phyloP scores from a whole-genome alignment of 2,888 invertebrate genomes.

The Eupithecia vulgata region DNA sequence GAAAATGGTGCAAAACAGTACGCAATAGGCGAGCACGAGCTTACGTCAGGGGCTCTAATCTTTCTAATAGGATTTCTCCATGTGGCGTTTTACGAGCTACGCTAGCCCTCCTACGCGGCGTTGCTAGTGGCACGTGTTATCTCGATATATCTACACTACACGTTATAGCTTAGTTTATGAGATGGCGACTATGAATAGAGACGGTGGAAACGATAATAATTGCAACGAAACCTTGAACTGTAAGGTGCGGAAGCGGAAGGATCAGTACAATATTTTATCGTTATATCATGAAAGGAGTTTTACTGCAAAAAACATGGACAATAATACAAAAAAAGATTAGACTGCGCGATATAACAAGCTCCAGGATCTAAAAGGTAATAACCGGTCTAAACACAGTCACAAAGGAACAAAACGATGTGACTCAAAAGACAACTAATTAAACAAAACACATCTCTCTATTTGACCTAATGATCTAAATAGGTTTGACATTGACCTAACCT shows the following conservation, averaged over 20 bases:
- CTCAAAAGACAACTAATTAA: constrained; percentile 18
- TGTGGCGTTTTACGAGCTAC: constrained; percentile 50
- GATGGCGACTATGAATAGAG: constrained; percentile 20
- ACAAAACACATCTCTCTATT: constrained; percentile 29
- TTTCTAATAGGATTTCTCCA: constrained; percentile 60
- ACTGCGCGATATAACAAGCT: neutral
- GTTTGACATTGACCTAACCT: constrained; percentile 44
- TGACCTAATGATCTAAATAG: constrained; percentile 47
- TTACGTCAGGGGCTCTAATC: constrained; percentile 56
- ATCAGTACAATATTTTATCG: constrained; percentile 22
- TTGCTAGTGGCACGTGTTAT: constrained; percentile 59
- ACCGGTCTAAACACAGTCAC: neutral
- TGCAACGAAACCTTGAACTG: constrained; percentile 51
- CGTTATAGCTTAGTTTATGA: constrained; percentile 39
- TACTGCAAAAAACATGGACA: neutral
- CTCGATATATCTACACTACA: constrained; percentile 22
- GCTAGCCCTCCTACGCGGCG: constrained; percentile 48
- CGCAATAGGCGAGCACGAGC: constrained; percentile 43
- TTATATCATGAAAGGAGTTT: constrained; percentile 10
- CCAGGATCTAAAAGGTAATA: neutral
- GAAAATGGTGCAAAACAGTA: constrained; percentile 34
- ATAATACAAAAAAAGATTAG: neutral
- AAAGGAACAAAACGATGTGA: neutral
- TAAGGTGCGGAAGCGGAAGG: constrained; percentile 52
- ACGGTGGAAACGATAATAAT: constrained; percentile 4